phyloP scores from a whole-genome alignment of 2,888 invertebrate species.

The Tuta absoluta region DNA sequence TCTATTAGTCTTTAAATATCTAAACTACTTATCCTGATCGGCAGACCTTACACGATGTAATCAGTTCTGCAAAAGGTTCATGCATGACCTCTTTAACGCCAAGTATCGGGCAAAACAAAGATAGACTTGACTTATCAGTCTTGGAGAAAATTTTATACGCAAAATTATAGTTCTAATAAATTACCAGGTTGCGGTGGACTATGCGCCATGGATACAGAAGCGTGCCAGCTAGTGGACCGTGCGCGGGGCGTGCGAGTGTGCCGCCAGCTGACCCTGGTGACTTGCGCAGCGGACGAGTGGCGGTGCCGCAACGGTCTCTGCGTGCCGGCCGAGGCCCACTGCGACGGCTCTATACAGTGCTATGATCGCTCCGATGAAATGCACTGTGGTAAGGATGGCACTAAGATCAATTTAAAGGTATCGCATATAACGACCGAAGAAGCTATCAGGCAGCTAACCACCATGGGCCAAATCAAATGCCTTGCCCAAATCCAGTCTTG shows the following conservation, averaged over 20 bases:
- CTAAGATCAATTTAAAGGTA: background rate
- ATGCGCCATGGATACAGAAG: conserved; percentile 83
- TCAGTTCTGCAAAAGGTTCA: too few species aligned
- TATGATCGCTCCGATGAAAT: conserved; percentile 88
- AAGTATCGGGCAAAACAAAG: too few species aligned
- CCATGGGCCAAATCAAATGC: too few species aligned
- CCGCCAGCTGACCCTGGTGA: conserved; percentile 79
- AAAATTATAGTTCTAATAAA: background rate
- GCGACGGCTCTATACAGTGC: conserved; percentile 88
- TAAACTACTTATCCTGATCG: too few species aligned
- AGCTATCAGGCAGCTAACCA: too few species aligned
- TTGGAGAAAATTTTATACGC: too few species aligned
- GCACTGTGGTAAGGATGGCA: conserved; percentile 82
- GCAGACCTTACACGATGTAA: too few species aligned
- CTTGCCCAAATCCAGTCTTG: too few species aligned
- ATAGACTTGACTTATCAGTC: too few species aligned
- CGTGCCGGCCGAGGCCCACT: conserved; percentile 82
- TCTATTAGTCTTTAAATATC: too few species aligned
- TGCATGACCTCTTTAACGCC: too few species aligned
- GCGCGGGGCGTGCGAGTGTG: conserved; percentile 77
- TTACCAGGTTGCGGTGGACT: conserved; percentile 83
- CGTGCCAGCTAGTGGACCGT: conserved; percentile 82
- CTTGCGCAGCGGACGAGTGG: conserved; percentile 85
- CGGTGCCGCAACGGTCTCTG: conserved; percentile 87
- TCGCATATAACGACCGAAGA: too few species aligned